A percentile compares a stretch with the other conserved stretches of the same genome.
Conservation (phyloP, 2,113 vertebrate genomes). For the Dendrocopos noguchii region DNA sequence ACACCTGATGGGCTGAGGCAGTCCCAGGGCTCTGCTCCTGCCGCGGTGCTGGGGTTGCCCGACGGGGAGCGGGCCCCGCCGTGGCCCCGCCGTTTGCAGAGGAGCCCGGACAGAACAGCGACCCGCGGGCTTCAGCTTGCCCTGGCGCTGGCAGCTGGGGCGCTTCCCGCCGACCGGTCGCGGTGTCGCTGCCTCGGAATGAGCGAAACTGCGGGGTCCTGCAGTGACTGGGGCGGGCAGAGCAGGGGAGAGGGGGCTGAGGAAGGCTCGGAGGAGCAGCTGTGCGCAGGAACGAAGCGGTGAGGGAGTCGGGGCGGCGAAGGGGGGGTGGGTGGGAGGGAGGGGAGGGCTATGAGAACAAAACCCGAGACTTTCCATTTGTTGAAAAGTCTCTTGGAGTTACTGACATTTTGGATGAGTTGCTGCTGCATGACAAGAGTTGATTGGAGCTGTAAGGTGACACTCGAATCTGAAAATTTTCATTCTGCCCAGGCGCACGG, state of each 20-base stretch:
- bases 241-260: too few species aligned
- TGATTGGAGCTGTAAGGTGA: constrained; percentile 8
- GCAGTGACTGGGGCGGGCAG: background rate
- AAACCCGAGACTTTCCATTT: background rate
- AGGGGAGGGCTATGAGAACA: background rate
- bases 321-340: background rate
- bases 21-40: background rate
- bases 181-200: background rate
- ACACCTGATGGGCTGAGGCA: background rate
- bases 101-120: background rate
- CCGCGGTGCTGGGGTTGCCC: background rate
- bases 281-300: background rate
- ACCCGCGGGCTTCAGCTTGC: background rate
- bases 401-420: background rate
- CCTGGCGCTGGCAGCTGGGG: background rate
- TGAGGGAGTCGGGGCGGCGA: background rate
- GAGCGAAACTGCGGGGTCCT: background rate
- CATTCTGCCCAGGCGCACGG: background rate
- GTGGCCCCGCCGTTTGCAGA: background rate
- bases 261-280: background rate
- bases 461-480: background rate
- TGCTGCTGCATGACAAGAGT: background rate
- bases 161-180: background rate
- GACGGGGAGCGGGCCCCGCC: background rate
- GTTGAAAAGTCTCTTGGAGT: background rate